Evolutionary conservation across 2,113 vertebrate species (phyloP).

Genomic region (Ceyx cyanopectus): DNA sequence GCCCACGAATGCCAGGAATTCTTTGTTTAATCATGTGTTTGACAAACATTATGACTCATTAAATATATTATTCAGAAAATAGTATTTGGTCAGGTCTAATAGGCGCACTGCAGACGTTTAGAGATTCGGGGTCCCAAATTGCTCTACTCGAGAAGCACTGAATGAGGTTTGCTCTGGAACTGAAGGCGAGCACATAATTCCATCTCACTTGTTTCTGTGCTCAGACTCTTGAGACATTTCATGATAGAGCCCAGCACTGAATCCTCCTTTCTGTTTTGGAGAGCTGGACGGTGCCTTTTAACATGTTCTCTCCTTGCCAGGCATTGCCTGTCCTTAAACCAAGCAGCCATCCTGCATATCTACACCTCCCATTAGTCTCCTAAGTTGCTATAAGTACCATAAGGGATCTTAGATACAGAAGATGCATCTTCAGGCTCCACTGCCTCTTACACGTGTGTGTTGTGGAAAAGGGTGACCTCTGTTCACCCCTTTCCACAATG

Average conservation of each 20-base stretch:
- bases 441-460: rapidly evolving
- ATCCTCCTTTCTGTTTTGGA: neutral
- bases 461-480: neutral
- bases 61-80: conserved; percentile 52
- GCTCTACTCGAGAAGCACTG: neutral
- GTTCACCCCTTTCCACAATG: rapidly evolving
- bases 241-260: neutral
- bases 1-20: conserved; percentile 49
- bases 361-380: neutral
- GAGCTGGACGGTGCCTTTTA: rapidly evolving
- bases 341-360: neutral
- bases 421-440: neutral
- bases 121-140: neutral
- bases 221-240: neutral
- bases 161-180: neutral
- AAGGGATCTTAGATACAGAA: neutral
- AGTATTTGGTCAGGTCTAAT: conserved; percentile 35
- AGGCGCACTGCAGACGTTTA: neutral
- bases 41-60: conserved; percentile 66
- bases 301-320: neutral
- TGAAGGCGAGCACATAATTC: neutral
- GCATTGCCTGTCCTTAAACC: neutral
- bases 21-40: conserved; percentile 72
- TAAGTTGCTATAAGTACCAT: neutral
- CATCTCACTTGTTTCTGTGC: neutral